Evolutionary conservation across 1,140 invertebrate species (phyloP).

Genomic region (Eulimnadia texana): DNA sequence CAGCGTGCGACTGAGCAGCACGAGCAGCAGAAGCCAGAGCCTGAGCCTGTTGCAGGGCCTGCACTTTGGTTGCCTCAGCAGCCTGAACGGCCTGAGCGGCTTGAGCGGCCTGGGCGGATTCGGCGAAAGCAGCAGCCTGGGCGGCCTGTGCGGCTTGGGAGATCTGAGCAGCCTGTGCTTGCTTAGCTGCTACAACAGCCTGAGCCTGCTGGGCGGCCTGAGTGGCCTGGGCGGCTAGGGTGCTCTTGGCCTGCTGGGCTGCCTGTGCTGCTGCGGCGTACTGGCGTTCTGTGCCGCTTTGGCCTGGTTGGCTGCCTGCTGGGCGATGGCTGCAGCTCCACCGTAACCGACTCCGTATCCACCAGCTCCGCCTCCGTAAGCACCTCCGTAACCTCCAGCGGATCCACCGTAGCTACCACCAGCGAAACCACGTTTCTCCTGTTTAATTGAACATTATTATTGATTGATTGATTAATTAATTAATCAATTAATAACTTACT

Average conservation of each 20-base stretch:
- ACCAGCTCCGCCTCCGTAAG: background rate
- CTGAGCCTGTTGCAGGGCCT: conserved; percentile 22
- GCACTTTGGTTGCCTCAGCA: conserved; percentile 24
- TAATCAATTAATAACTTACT: background rate
- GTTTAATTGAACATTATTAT: background rate
- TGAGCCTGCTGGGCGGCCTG: conserved; percentile 22
- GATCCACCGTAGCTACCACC: background rate
- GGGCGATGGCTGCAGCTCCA: conserved; percentile 14
- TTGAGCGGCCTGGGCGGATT: conserved; percentile 16
- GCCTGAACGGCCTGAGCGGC: conserved; percentile 20
- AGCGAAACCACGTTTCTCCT: conserved; percentile 7
- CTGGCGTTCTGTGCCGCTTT: conserved; percentile 13
- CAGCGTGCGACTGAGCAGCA: conserved; percentile 22
- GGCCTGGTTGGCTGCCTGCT: conserved; percentile 14
- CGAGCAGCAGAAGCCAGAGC: conserved; percentile 20
- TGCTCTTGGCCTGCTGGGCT: conserved; percentile 20
- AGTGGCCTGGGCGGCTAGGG: conserved; percentile 20
- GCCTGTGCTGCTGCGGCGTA: conserved; percentile 19
- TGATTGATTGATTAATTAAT: background rate
- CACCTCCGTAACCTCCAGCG: background rate
- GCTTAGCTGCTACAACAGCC: conserved; percentile 19
- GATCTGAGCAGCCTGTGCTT: conserved; percentile 19
- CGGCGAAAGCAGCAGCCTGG: conserved; percentile 17
- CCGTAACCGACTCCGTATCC: conserved; percentile 10
- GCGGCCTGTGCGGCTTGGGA: conserved; percentile 19